A percentile compares a stretch with the other conserved stretches of the same genome.
phyloP scores from a whole-genome alignment of 2,113 vertebrate genomes.

The Amazona vittata region DNA sequence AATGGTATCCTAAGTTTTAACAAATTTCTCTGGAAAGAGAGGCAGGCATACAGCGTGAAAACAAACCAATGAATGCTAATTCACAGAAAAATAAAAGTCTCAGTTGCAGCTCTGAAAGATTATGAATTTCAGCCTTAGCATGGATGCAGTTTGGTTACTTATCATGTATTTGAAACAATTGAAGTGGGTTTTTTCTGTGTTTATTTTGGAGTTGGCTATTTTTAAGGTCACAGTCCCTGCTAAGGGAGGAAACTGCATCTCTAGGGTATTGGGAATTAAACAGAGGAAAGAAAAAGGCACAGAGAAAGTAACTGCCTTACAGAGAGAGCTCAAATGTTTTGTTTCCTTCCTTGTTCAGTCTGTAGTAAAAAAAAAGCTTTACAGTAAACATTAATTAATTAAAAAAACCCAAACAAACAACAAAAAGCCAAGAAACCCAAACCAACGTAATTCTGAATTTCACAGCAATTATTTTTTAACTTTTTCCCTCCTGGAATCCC shows the following conservation, averaged over 20 bases:
- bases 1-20: background rate
- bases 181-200: background rate
- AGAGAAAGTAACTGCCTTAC: constrained; percentile 39
- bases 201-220: constrained; percentile 54
- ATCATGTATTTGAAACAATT: constrained; percentile 32
- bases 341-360: constrained; percentile 23
- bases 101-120: background rate
- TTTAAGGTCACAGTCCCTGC: constrained; percentile 55
- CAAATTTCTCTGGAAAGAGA: background rate
- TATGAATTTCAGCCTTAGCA: background rate
- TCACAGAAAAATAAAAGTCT: background rate
- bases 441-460: background rate
- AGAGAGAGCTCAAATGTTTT: background rate
- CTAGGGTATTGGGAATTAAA: constrained; percentile 38
- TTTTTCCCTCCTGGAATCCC: background rate
- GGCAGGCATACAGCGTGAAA: fast-evolving
- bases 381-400: background rate
- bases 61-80: background rate
- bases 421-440: background rate
- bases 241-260: constrained; percentile 55
- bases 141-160: background rate
- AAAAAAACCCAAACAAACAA: background rate
- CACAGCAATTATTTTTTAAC: background rate
- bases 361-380: background rate
- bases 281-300: constrained; percentile 46